A percentile compares a stretch with the other conserved stretches of the same genome.
phyloP scores from a whole-genome alignment of 2,888 invertebrate genomes.

The Lepidonotus clava region DNA sequence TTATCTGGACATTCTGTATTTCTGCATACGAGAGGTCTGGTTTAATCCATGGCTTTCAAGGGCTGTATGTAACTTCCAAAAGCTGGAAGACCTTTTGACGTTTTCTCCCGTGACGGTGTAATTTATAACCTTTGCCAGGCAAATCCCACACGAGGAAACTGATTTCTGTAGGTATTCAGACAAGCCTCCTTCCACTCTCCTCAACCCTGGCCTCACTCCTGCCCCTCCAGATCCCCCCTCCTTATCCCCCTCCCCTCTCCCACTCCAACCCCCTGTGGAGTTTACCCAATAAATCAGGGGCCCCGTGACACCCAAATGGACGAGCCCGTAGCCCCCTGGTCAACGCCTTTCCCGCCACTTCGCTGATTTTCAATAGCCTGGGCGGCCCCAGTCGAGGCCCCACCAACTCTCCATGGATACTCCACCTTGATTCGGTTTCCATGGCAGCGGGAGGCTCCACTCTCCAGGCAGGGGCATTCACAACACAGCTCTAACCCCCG shows the following conservation, averaged over 20 bases:
- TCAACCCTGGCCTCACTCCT: no score
- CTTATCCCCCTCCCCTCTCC: not conserved
- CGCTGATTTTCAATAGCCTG: constrained; percentile 27
- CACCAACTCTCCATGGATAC: not conserved
- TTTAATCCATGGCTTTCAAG: no score
- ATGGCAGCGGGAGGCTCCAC: not conserved
- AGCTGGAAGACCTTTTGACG: no score
- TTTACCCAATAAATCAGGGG: not conserved
- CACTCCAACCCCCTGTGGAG: not conserved
- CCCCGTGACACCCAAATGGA: not conserved
- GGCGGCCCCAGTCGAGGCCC: not conserved
- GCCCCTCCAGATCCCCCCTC: no score
- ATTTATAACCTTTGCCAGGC: no score
- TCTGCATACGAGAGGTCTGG: no score
- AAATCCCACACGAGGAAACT: no score
- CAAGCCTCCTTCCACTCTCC: no score
- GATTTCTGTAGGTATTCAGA: no score
- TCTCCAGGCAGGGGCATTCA: not conserved
- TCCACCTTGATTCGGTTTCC: constrained; percentile 41
- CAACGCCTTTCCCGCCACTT: constrained; percentile 18
- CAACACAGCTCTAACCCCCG: not conserved
- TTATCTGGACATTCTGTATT: no score
- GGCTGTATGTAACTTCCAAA: no score
- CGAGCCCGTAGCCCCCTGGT: not conserved
- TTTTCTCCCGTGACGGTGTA: no score